A percentile compares a stretch with the other conserved stretches of the same genome.
phyloP scores from a whole-genome alignment of 2,113 vertebrate species.

The Aegithalos caudatus region DNA sequence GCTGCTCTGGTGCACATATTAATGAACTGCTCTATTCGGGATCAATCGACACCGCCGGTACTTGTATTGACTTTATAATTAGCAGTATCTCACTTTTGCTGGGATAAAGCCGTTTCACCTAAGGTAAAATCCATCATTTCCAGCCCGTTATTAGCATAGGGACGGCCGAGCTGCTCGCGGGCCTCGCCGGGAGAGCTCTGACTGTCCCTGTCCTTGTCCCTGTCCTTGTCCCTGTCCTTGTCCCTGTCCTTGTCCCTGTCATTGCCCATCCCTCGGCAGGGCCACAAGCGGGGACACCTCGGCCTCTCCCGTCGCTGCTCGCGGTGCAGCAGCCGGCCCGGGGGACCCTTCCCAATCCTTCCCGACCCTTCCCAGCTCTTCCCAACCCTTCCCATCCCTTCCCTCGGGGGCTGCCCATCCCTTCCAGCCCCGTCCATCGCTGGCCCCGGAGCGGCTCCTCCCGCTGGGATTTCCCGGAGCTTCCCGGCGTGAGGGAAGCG shows the following conservation, averaged over 20 bases:
- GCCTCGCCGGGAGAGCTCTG: not conserved
- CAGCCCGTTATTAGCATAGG: not conserved
- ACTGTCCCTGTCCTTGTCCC: accelerated
- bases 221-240: not conserved
- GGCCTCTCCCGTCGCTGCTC: not conserved
- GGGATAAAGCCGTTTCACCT: not conserved
- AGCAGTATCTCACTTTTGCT: conserved; percentile 56
- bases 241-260: not conserved
- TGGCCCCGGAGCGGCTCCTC: not conserved
- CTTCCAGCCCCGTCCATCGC: not conserved
- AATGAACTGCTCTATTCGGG: conserved; percentile 60
- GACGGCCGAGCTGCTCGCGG: not conserved
- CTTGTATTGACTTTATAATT: conserved; percentile 43
- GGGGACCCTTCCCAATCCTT: too few species aligned
- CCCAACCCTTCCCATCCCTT: not conserved
- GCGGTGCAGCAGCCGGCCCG: too few species aligned
- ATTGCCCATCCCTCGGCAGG: not conserved
- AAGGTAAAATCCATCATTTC: not conserved
- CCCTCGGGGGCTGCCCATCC: not conserved
- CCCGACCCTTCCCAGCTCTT: not conserved
- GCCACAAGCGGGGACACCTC: not conserved
- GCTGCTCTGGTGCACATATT: conserved; percentile 23
- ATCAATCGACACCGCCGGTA: conserved; percentile 52
- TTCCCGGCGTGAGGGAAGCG: not conserved
- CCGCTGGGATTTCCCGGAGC: not conserved